Percentiles rank a stretch among this genome's conserved stretches.
Conservation (phyloP, 2,888 invertebrate species). For the Lumbricus terrestris region DNA sequence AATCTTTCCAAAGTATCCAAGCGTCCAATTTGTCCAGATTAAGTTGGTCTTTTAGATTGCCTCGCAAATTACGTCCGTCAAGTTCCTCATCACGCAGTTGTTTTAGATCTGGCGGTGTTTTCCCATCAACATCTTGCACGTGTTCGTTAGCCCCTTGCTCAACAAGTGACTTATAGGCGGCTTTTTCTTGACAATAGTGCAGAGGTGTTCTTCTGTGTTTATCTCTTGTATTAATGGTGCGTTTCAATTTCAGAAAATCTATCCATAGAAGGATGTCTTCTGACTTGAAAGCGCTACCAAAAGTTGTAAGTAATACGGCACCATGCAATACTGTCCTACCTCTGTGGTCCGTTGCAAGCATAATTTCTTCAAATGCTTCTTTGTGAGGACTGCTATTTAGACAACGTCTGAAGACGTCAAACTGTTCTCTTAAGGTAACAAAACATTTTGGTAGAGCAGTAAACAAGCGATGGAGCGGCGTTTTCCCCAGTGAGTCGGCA, state of each 20-base stretch:
- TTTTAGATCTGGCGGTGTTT: background rate
- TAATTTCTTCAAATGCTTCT: background rate
- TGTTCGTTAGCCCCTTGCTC: background rate
- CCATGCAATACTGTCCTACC: background rate
- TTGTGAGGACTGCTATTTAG: background rate
- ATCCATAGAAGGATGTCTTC: background rate
- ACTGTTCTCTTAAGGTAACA: no score
- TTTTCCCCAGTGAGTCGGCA: no score
- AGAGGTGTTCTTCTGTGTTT: background rate
- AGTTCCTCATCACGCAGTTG: background rate
- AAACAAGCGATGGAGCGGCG: no score
- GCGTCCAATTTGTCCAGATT: background rate
- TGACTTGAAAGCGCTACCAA: no score
- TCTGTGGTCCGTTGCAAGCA: background rate
- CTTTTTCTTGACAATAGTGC: background rate
- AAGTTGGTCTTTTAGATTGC: background rate
- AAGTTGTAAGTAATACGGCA: background rate
- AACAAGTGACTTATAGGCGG: background rate
- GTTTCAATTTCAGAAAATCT: background rate
- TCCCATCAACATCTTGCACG: background rate
- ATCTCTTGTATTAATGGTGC: background rate
- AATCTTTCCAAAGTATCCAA: background rate
- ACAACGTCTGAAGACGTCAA: no score
- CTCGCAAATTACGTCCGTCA: background rate
- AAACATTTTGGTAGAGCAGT: no score